These are phyloP conservation scores for Neotoxoptera formosana DNA, from an alignment of 1,140 invertebrate genomes.

Conservation along the genomic window DNA sequence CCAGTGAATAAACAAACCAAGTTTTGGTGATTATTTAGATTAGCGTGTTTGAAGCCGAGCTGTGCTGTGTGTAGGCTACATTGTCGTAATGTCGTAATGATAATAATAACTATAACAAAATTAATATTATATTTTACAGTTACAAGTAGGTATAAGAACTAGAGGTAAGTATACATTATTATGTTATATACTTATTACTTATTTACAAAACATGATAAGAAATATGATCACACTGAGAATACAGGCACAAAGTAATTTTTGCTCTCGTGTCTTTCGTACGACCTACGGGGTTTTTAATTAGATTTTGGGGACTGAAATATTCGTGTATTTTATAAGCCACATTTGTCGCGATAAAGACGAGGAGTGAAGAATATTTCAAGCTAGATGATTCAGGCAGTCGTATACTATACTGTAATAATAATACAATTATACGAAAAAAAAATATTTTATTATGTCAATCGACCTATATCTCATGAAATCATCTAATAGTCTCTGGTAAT, in stretches of 20 bases:
- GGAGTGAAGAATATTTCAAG: not conserved
- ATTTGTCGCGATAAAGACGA: not conserved
- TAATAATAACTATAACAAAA: not conserved
- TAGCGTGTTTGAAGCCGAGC: not conserved
- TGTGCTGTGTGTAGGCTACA: not conserved
- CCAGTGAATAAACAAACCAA: not conserved
- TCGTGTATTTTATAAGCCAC: not conserved
- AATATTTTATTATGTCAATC: not conserved
- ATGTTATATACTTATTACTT: not conserved
- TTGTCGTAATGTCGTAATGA: not conserved
- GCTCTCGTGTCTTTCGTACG: not conserved
- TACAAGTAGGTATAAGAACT: not conserved
- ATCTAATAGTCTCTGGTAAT: no score
- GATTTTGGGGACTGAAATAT: not conserved
- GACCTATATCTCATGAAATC: no score
- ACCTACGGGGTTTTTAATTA: not conserved
- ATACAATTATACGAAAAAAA: no score
- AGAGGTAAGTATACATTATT: not conserved
- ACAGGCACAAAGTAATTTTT: not conserved
- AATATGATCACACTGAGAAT: no score
- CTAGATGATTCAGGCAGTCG: not conserved
- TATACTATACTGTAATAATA: no score
- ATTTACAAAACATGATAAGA: not conserved
- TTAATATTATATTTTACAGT: not conserved
- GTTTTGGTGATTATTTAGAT: not conserved